Evolutionary conservation across 2,888 invertebrate genomes (phyloP).

Genomic region (Reticulitermes lucifugus): DNA sequence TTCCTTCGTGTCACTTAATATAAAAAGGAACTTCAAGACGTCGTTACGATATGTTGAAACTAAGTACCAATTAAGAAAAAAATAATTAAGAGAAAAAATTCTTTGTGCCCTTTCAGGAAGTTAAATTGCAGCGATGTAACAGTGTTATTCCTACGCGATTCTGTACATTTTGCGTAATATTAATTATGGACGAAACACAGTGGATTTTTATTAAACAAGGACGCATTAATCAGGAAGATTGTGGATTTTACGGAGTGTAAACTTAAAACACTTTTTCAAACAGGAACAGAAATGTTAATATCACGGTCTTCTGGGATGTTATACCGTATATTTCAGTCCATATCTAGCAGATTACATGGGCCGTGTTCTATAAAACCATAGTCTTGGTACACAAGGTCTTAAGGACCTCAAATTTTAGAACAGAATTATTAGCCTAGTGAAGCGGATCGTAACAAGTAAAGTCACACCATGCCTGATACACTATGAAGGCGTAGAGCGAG

Average conservation of each 20-base stretch:
- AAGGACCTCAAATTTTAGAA: too few species aligned
- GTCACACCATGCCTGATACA: too few species aligned
- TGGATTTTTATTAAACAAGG: not conserved
- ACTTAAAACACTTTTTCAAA: too few species aligned
- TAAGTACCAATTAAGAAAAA: constrained; percentile 46
- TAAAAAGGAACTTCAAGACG: constrained; percentile 9
- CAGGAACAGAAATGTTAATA: too few species aligned
- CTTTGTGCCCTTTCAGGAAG: constrained; percentile 27
- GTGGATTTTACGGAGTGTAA: not conserved
- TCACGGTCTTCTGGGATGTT: too few species aligned
- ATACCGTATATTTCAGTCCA: too few species aligned
- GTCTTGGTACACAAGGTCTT: too few species aligned
- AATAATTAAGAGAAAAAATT: constrained; percentile 31
- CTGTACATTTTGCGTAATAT: not conserved
- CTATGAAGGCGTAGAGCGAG: too few species aligned
- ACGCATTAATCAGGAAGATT: not conserved
- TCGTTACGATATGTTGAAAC: constrained; percentile 39
- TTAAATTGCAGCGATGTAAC: constrained; percentile 7
- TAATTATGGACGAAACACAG: constrained; percentile 2
- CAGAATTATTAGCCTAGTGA: too few species aligned
- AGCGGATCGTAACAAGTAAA: too few species aligned
- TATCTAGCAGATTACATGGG: too few species aligned
- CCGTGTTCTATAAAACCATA: too few species aligned
- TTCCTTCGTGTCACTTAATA: constrained; percentile 27
- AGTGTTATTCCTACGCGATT: not conserved